Percentiles rank a stretch among this genome's conserved stretches.
phyloP scores from a whole-genome alignment of 2,797 vertebrate species.

The Geotrypetes seraphini region DNA sequence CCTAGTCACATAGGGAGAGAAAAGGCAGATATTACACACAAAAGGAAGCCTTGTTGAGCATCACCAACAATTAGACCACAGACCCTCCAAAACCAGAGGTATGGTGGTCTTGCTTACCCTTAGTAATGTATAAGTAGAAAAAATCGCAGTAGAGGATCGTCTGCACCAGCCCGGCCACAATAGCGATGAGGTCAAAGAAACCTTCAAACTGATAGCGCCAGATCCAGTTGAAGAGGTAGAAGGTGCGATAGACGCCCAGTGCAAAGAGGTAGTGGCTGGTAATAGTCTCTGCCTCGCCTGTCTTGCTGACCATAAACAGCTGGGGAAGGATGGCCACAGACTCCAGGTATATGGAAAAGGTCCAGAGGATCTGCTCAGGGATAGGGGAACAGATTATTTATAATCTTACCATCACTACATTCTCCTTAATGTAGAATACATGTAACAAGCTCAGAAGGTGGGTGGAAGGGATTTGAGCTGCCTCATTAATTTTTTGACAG shows the following conservation, averaged over 20 bases:
- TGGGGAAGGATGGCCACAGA: conserved; percentile 74
- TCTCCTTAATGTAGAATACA: too few species aligned
- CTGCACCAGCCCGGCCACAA: conserved; percentile 51
- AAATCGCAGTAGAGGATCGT: conserved; percentile 55
- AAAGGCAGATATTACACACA: too few species aligned
- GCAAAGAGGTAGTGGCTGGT: conserved; percentile 55
- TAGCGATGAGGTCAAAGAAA: conserved; percentile 53
- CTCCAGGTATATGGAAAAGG: conserved; percentile 82
- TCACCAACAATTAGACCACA: too few species aligned
- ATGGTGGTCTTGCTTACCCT: too few species aligned
- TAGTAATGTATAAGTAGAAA: conserved; percentile 58
- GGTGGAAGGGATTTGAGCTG: too few species aligned
- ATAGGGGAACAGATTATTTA: not conserved
- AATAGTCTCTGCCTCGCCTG: conserved; percentile 50
- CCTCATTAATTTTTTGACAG: too few species aligned
- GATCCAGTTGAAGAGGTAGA: conserved; percentile 54
- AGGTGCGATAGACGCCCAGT: conserved; percentile 45
- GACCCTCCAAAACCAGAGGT: too few species aligned
- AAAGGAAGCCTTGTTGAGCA: too few species aligned
- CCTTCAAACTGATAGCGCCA: conserved; percentile 52
- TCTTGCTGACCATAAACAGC: conserved; percentile 56
- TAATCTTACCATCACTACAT: too few species aligned
- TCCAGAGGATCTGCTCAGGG: conserved; percentile 46
- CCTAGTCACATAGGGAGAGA: too few species aligned
- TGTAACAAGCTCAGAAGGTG: too few species aligned